Base-by-base conservation (phyloP, 2,113 vertebrate species). In the Canis aureus region DNA sequence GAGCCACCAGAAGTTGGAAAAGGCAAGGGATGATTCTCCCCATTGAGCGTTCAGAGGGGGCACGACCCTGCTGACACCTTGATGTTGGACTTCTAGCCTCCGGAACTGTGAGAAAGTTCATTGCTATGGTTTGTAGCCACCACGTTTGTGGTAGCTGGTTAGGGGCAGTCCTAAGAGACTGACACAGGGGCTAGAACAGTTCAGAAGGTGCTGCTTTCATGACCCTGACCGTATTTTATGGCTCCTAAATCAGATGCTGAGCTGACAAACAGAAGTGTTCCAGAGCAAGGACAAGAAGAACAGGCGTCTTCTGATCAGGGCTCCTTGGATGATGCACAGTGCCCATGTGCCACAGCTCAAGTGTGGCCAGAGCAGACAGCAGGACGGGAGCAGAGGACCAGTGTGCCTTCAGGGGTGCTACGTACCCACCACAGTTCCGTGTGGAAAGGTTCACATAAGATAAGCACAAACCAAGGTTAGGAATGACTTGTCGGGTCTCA, bases 401-500 rank as follows among this genome's bases (percentile, higher is more conserved):
- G 5, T 53, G 23, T 11, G 64, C 35, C 8, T 2, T 16, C 11
- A 0, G 4, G 38, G 2, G 3, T 3, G 32, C 53, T 11, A 11
- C 57, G 8, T 22, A 3, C 29, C 8, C 23, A 19, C 43, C 22
- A 0, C 3, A 13, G 55, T 17, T 13, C 53, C 55, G 27, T 35
- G 5, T 11, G 23, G 78, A 57, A 60, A 60, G 51, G 20, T 27
- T 84, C 38, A 35, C 29, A 49, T 60, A 51, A 84, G 62, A n/a
- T 22, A 64, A 93, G 29, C 62, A 29, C 11, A 85, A 74, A 10
- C 66, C 38, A 81, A 78, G n/a, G 19, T 59, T 4, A 51, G 11
- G 10, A 53, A 64, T 27, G 16, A 83, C 80, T 35, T 29, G 17
- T 17, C 0, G 1, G n/a, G 35, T 8, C 15, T 35, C 55, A 25